Evolutionary conservation across 2,888 invertebrate species (phyloP).

Genomic region (Muscina levida): DNA sequence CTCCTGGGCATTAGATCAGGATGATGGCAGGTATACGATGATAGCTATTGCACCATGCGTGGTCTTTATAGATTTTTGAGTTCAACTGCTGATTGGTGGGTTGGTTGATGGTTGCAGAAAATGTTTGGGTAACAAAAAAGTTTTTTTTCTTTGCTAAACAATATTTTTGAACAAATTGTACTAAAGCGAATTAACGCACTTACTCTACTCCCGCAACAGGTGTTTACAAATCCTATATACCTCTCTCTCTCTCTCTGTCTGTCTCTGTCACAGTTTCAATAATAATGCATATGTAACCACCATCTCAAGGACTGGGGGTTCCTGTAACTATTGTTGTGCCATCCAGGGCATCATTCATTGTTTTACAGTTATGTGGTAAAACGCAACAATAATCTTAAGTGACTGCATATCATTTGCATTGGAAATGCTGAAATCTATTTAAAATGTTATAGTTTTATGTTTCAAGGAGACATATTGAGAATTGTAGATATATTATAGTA

Average conservation of each 20-base stretch:
- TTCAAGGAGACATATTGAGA: background rate
- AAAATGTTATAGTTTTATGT: constrained; percentile 55
- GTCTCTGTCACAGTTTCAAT: constrained; percentile 47
- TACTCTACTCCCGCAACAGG: constrained; percentile 59
- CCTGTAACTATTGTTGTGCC: constrained; percentile 32
- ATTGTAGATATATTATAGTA: background rate
- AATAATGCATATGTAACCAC: constrained; percentile 56
- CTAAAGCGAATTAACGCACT: constrained; percentile 63
- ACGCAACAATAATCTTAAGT: constrained; percentile 51
- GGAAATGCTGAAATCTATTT: constrained; percentile 60
- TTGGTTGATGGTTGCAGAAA: constrained; percentile 56
- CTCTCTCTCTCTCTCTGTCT: constrained; percentile 25
- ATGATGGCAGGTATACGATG: background rate
- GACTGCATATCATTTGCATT: constrained; percentile 50
- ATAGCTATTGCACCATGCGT: background rate
- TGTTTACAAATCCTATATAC: constrained; percentile 11
- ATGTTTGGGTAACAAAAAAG: constrained; percentile 65
- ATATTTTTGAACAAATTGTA: constrained; percentile 57
- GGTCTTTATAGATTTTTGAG: constrained; percentile 13
- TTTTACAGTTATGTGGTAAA: constrained; percentile 43
- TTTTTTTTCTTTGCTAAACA: constrained; percentile 65
- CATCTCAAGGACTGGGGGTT: constrained; percentile 62
- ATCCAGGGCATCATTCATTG: constrained; percentile 19
- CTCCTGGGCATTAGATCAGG: background rate
- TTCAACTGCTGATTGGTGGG: constrained; percentile 18